Evolutionary conservation across 2,797 vertebrate species (phyloP).

Genomic region (Myotis pilosus): DNA sequence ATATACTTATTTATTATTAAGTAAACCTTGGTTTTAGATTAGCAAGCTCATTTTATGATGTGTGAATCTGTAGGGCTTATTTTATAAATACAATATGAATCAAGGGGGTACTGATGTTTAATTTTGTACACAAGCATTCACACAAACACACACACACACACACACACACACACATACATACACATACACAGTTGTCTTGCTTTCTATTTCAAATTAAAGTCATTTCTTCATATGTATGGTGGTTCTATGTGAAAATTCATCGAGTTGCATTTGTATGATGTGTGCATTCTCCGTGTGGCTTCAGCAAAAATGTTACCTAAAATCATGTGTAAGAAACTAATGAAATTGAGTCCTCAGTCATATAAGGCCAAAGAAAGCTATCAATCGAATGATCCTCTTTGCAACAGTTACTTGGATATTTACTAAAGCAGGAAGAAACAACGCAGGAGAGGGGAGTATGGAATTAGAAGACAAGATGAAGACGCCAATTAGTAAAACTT

Average conservation of each 20-base stretch:
- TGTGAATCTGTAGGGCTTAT: not conserved
- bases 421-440: not conserved
- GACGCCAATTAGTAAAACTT: not conserved
- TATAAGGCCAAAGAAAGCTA: not conserved
- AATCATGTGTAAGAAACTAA: not conserved
- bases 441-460: not conserved
- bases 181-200: not conserved
- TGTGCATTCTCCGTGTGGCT: not conserved
- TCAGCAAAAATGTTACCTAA: not conserved
- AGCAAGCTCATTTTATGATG: not conserved
- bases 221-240: not conserved
- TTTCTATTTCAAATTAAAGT: not conserved
- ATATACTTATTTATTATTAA: not conserved
- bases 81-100: not conserved
- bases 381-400: not conserved
- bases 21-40: not conserved
- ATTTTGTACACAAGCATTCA: not conserved
- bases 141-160: accelerated
- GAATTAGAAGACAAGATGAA: not conserved
- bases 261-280: not conserved
- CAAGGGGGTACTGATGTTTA: not conserved
- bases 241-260: not conserved
- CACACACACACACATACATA: accelerated
- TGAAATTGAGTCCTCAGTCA: not conserved
- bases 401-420: not conserved